phyloP scores from a whole-genome alignment of 2,888 invertebrate species.

The Phortica magna region DNA sequence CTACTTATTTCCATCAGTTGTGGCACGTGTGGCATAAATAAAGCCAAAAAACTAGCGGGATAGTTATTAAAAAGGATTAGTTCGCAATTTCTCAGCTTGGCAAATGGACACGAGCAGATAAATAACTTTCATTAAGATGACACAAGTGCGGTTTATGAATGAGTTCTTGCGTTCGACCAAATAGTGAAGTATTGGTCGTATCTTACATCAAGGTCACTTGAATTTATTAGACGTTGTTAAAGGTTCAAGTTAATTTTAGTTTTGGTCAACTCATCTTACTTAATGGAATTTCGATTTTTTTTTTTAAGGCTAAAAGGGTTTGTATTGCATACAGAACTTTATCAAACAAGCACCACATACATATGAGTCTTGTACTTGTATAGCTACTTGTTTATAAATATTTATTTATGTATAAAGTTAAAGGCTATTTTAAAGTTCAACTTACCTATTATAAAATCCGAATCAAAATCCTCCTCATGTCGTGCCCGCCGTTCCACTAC shows the following conservation, averaged over 20 bases:
- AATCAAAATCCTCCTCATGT: constrained; percentile 75
- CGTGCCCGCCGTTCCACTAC: constrained; percentile 74
- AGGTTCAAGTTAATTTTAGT: too few relatives aligned
- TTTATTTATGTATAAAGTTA: constrained; percentile 40
- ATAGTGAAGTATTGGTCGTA: not conserved
- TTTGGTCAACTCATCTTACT: too few relatives aligned
- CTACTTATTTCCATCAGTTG: not conserved
- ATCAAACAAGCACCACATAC: too few relatives aligned
- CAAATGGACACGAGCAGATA: not conserved
- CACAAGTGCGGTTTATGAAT: constrained; percentile 17
- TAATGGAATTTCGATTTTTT: too few relatives aligned
- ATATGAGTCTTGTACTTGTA: too few relatives aligned
- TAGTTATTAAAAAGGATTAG: constrained; percentile 19
- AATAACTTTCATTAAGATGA: constrained; percentile 41
- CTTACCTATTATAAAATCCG: constrained; percentile 75
- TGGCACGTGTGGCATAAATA: constrained; percentile 14
- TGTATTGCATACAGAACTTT: too few relatives aligned
- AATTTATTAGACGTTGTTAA: too few relatives aligned
- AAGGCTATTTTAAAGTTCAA: constrained; percentile 34
- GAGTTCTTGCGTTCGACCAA: not conserved
- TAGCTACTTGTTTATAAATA: too few relatives aligned
- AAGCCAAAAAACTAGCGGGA: constrained; percentile 21
- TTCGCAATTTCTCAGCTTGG: not conserved
- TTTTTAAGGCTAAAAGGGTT: too few relatives aligned
- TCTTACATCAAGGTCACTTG: not conserved